Conservation (phyloP, 2,797 vertebrate genomes). For the Macropodus opercularis region DNA sequence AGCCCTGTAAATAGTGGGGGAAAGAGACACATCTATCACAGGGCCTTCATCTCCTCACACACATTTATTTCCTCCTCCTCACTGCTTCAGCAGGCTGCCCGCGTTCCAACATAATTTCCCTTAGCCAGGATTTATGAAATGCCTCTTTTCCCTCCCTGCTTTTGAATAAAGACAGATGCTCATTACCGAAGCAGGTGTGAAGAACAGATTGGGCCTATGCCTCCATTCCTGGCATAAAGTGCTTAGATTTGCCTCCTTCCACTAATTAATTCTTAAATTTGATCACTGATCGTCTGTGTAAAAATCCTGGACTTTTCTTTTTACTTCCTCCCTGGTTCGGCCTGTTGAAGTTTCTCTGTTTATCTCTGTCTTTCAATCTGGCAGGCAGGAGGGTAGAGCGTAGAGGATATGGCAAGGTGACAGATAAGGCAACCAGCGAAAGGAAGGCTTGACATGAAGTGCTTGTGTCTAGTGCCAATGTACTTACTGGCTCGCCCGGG, state of each 20-base stretch:
- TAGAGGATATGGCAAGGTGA: slow-evolving; percentile 56
- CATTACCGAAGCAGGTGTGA: slow-evolving; percentile 83
- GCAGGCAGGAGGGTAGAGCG: slow-evolving; percentile 37
- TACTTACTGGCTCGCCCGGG: slow-evolving; percentile 89
- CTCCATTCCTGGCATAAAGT: slow-evolving; percentile 72
- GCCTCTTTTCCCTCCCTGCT: slow-evolving; percentile 74
- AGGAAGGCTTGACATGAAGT: slow-evolving; percentile 60
- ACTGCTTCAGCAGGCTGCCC: slow-evolving; percentile 67
- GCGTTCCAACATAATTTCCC: slow-evolving; percentile 76
- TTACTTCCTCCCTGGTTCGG: slow-evolving; percentile 47
- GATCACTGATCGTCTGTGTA: slow-evolving; percentile 80
- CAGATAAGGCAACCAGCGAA: slow-evolving; percentile 52
- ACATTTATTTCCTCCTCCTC: slow-evolving; percentile 75
- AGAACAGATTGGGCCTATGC: slow-evolving; percentile 82
- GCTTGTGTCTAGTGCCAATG: slow-evolving; percentile 37
- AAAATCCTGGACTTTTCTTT: slow-evolving; percentile 56
- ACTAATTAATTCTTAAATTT: slow-evolving; percentile 84
- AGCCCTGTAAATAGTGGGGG: slow-evolving; percentile 85
- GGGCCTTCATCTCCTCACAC: slow-evolving; percentile 72
- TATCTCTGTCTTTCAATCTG: slow-evolving; percentile 60
- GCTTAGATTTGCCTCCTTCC: slow-evolving; percentile 77
- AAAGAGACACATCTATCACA: slow-evolving; percentile 78
- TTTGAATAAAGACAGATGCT: slow-evolving; percentile 85
- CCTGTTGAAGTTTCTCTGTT: slow-evolving; percentile 63
- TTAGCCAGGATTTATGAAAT: slow-evolving; percentile 80